These are phyloP conservation scores for Biston stratarius DNA, from an alignment of 2,888 invertebrate species.

Conservation along the genomic window DNA sequence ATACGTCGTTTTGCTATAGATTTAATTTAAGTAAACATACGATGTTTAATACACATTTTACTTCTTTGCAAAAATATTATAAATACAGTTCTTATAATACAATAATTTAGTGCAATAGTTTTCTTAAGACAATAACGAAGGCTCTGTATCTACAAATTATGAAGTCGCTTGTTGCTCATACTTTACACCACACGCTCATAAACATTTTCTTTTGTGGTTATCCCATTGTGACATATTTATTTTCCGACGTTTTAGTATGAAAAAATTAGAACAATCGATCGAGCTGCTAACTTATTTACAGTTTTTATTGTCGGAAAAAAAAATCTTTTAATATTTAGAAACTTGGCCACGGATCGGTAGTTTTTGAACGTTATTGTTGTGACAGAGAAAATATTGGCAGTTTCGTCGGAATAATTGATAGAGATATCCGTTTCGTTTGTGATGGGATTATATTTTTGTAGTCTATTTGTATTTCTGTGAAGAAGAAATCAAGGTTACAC, in stretches of 20 bases:
- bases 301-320: constrained; percentile 39
- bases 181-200: constrained; percentile 35
- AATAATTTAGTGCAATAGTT: too few relatives aligned
- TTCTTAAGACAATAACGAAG: too few relatives aligned
- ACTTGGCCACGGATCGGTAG: constrained; percentile 27
- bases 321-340: constrained; percentile 28
- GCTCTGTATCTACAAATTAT: too few relatives aligned
- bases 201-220: constrained; percentile 56
- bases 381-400: constrained; percentile 30
- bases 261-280: constrained; percentile 50
- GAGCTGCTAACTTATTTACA: constrained; percentile 56
- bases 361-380: constrained; percentile 40
- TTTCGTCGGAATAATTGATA: constrained; percentile 43
- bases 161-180: constrained; percentile 45
- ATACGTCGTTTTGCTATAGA: too few relatives aligned
- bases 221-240: constrained; percentile 63
- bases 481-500: constrained; percentile 44
- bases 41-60: too few relatives aligned
- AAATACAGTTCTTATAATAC: too few relatives aligned
- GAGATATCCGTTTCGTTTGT: constrained; percentile 37
- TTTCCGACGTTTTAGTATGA: constrained; percentile 49
- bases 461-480: constrained; percentile 7
- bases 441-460: not conserved
- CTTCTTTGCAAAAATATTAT: too few relatives aligned
- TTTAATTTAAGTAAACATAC: too few relatives aligned